These are phyloP conservation scores for Cabera pusaria DNA, from an alignment of 2,888 invertebrate genomes.

Conservation along the genomic window DNA sequence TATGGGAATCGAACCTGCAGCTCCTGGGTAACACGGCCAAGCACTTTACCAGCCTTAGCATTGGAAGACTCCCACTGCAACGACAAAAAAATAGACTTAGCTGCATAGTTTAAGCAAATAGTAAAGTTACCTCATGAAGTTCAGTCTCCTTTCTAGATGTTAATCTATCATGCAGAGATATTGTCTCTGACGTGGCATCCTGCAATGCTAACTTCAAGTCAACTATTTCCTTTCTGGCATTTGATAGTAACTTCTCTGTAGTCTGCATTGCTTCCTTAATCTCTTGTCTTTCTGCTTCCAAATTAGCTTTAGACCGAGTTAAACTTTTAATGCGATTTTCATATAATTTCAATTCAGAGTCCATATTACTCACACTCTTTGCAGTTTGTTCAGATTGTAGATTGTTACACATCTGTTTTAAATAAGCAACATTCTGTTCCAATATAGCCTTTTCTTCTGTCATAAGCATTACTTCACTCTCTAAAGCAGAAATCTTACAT, in stretches of 20 bases:
- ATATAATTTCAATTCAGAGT: conserved; percentile 72
- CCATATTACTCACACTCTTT: conserved; percentile 51
- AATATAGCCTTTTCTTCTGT: conserved; percentile 68
- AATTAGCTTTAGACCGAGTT: conserved; percentile 80
- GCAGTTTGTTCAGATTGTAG: conserved; percentile 54
- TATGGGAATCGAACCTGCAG: too few relatives aligned
- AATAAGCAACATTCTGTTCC: conserved; percentile 67
- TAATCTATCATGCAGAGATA: conserved; percentile 75
- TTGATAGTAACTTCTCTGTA: conserved; percentile 85
- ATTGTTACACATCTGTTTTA: conserved; percentile 73
- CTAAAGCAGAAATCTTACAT: conserved; percentile 63
- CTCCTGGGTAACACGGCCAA: too few relatives aligned
- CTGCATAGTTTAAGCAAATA: too few relatives aligned
- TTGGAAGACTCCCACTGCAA: too few relatives aligned
- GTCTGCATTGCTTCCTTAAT: conserved; percentile 81
- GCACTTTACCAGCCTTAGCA: too few relatives aligned
- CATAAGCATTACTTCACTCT: conserved; percentile 72
- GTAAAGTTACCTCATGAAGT: conserved; percentile 63
- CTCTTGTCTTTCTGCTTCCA: conserved; percentile 86
- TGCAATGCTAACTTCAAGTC: conserved; percentile 85
- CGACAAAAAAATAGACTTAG: too few relatives aligned
- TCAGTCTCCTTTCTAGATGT: conserved; percentile 50
- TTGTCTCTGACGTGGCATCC: conserved; percentile 85
- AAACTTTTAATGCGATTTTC: conserved; percentile 74
- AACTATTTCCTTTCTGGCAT: conserved; percentile 86